These are phyloP conservation scores for Drosophila repleta DNA, from an alignment of 1,140 invertebrate genomes.

Conservation along the genomic window DNA sequence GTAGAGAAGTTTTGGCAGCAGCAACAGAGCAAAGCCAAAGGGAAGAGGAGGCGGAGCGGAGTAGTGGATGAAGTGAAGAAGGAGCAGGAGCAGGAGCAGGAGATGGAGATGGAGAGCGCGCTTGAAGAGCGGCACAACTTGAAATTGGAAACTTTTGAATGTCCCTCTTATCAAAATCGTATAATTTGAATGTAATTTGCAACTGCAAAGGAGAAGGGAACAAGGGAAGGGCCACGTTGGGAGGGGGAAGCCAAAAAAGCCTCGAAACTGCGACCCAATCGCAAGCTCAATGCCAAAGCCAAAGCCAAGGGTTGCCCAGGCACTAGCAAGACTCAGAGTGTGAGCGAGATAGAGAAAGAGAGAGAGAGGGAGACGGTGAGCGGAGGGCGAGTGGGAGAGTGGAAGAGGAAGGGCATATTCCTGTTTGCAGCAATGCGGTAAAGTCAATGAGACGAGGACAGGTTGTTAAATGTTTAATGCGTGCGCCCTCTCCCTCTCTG, in stretches of 20 bases:
- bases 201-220: constrained; percentile 67
- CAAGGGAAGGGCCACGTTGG: no score
- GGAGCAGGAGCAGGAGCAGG: not conserved
- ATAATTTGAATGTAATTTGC: constrained; percentile 84
- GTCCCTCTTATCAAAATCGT: constrained; percentile 83
- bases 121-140: constrained; percentile 77
- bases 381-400: not conserved
- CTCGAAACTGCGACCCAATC: constrained; percentile 1
- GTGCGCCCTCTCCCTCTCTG: not conserved
- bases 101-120: constrained; percentile 24
- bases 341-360: not conserved
- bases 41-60: constrained; percentile 1
- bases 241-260: not conserved
- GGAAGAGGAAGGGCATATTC: constrained; percentile 1
- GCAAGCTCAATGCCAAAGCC: constrained; percentile 16
- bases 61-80: not conserved
- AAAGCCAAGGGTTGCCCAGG: constrained; percentile 37
- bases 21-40: constrained; percentile 1
- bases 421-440: constrained; percentile 69
- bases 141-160: constrained; percentile 84
- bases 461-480: constrained; percentile 76
- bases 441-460: constrained; percentile 73
- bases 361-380: not conserved
- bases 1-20: constrained; percentile 58
- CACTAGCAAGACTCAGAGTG: not conserved